Evolutionary conservation across 2,797 vertebrate species (phyloP).

Genomic region (Rhadinocentrus ornatus): DNA sequence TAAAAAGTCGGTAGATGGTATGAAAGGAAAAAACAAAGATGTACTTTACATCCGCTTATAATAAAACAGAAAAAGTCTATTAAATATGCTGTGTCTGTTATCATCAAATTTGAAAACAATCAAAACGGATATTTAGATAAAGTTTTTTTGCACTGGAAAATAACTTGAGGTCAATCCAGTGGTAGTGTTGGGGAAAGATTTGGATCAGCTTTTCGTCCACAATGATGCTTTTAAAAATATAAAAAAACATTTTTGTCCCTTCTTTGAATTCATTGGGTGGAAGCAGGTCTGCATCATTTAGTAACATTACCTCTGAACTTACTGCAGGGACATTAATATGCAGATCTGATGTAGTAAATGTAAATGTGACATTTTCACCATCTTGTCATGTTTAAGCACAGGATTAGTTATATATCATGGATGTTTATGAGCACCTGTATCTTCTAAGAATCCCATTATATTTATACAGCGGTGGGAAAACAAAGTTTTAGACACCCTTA

Average conservation of each 20-base stretch:
- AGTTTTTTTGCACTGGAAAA: too few relatives aligned
- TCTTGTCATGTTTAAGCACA: neutral
- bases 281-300: neutral
- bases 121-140: too few relatives aligned
- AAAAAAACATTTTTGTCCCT: too few relatives aligned
- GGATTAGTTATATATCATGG: neutral
- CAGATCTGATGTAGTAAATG: neutral
- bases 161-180: neutral
- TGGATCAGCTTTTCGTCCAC: too few relatives aligned
- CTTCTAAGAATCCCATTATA: neutral
- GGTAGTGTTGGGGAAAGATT: too few relatives aligned
- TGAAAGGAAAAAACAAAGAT: neutral
- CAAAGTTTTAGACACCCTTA: too few relatives aligned
- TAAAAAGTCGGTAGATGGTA: neutral
- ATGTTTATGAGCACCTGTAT: neutral
- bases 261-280: too few relatives aligned
- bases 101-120: too few relatives aligned
- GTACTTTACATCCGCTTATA: neutral
- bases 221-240: too few relatives aligned
- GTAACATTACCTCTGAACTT: neutral
- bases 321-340: neutral
- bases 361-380: constrained; percentile 1
- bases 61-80: neutral
- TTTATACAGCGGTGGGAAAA: too few relatives aligned
- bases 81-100: too few relatives aligned